A percentile compares a stretch with the other conserved stretches of the same genome.
Conservation (phyloP, 1,140 invertebrate species). For the Papilio glaucus region DNA sequence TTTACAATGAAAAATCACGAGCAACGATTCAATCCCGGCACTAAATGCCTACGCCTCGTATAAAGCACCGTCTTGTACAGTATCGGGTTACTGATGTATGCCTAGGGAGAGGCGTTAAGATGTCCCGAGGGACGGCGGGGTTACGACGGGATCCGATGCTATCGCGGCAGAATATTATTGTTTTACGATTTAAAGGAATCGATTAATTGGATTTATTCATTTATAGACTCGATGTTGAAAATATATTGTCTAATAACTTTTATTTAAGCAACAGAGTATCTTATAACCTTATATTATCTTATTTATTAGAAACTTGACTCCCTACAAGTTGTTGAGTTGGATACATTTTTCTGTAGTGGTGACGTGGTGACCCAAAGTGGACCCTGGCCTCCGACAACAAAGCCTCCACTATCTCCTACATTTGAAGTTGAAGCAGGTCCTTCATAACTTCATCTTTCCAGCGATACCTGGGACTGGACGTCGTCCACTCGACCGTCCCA, state of each 20-base stretch:
- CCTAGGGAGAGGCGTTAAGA: conserved; percentile 28
- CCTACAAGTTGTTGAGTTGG: too few species aligned
- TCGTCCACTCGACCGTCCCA: too few species aligned
- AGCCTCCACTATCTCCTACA: too few species aligned
- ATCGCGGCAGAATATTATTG: conserved; percentile 2
- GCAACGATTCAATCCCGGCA: conserved; percentile 41
- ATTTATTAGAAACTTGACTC: too few species aligned
- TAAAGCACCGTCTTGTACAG: conserved; percentile 37
- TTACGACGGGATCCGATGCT: conserved; percentile 1
- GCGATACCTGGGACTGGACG: too few species aligned
- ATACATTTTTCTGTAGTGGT: too few species aligned
- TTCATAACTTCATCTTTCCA: too few species aligned
- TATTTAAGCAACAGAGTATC: too few species aligned
- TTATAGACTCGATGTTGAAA: conserved; percentile 23
- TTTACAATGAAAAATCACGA: conserved; percentile 40
- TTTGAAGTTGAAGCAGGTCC: too few species aligned
- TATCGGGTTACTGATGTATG: conserved; percentile 49
- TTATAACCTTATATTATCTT: too few species aligned
- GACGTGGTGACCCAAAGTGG: too few species aligned
- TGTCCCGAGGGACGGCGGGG: conserved; percentile 14
- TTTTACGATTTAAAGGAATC: conserved; percentile 25
- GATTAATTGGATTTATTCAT: not conserved
- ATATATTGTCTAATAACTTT: not conserved
- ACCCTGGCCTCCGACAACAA: too few species aligned
- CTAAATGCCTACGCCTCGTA: conserved; percentile 39